A percentile compares a stretch with the other conserved stretches of the same genome.
Conservation (phyloP, 2,888 invertebrate species). For the Diadegma fenestrale region DNA sequence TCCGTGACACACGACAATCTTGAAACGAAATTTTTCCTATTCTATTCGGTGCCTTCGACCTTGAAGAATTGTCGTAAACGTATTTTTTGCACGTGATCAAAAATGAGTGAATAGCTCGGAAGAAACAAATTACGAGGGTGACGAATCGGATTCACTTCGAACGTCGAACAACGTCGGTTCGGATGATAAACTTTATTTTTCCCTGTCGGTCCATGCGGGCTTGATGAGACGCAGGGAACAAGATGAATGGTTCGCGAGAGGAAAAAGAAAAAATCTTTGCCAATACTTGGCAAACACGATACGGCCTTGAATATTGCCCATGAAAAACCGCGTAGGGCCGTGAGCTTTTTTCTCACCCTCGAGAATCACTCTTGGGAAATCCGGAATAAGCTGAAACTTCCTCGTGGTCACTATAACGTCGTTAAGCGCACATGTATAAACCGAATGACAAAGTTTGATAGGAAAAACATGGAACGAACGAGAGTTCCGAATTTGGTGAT, state of each 20-base stretch:
- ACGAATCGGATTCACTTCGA: background rate
- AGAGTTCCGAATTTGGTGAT: slow-evolving; percentile 15
- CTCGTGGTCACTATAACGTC: slow-evolving; percentile 1
- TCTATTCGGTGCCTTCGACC: background rate
- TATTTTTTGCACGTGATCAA: background rate
- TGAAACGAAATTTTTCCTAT: background rate
- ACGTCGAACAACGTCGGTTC: background rate
- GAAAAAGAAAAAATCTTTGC: slow-evolving; percentile 9
- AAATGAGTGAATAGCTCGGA: no score
- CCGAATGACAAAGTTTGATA: slow-evolving; percentile 14
- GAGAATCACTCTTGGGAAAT: slow-evolving; percentile 44
- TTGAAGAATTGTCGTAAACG: background rate
- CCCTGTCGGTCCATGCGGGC: background rate
- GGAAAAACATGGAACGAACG: background rate
- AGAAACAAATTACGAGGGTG: background rate
- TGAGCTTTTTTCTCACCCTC: background rate
- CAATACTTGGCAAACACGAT: slow-evolving; percentile 2
- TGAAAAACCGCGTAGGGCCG: slow-evolving; percentile 36
- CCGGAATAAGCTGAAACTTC: slow-evolving; percentile 45
- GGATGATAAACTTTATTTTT: slow-evolving; percentile 14
- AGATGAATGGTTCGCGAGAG: background rate
- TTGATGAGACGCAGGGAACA: background rate
- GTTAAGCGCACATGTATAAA: background rate
- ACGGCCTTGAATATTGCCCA: slow-evolving; percentile 57
- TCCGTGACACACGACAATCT: background rate